Conservation (phyloP, 23 tunicate genomes). For the Phallusia fumigata region DNA sequence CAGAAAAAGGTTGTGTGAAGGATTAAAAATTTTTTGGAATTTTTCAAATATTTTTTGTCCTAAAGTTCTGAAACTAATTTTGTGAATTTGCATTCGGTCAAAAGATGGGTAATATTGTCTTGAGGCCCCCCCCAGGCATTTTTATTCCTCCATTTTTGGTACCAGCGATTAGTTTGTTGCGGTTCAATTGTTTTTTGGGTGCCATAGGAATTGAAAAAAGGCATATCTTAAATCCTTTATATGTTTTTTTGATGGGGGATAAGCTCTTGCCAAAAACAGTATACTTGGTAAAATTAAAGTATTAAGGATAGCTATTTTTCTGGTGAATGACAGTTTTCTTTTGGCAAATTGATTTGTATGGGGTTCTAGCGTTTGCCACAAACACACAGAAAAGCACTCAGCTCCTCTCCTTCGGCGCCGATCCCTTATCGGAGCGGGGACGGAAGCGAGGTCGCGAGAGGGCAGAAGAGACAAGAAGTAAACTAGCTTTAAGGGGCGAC, state of each 20-base stretch:
- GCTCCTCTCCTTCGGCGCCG: too few species aligned
- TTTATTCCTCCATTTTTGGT: neutral
- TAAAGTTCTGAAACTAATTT: neutral
- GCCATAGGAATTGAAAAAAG: slow-evolving; percentile 5
- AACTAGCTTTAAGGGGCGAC: too few species aligned
- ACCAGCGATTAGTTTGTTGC: neutral
- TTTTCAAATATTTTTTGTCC: neutral
- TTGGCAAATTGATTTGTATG: neutral
- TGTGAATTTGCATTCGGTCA: neutral
- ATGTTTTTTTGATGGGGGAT: neutral
- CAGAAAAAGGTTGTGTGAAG: neutral
- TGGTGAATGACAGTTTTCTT: neutral
- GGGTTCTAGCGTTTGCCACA: too few species aligned
- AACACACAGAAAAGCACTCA: too few species aligned
- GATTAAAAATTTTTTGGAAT: neutral
- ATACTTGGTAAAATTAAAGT: neutral
- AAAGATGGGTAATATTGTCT: slow-evolving; percentile 1
- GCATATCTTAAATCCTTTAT: neutral
- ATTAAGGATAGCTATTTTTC: neutral
- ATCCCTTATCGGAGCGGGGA: too few species aligned
- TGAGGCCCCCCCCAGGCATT: neutral
- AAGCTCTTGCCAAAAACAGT: neutral
- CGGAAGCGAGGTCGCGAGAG: too few species aligned
- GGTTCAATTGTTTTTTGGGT: neutral
- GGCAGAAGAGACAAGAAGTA: too few species aligned